Percentiles rank a stretch among this genome's conserved stretches.
Evolutionary conservation across 92 coral and sea anemone genomes (phyloP).

Genomic region (Pocillopora grandis): DNA sequence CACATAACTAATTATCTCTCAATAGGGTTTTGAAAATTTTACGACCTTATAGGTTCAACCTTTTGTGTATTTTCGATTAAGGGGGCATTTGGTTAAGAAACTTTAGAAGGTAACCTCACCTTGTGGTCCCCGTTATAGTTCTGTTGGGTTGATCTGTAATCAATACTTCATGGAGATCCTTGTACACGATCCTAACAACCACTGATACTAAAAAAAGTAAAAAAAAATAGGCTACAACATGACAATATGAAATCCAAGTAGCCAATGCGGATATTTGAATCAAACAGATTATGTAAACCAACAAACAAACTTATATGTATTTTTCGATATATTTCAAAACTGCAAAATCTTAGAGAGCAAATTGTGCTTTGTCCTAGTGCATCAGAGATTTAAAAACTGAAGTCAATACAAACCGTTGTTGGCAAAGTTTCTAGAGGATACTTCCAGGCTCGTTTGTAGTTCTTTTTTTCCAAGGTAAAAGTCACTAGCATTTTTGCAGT

Average conservation of each 20-base stretch:
- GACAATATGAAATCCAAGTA: neutral
- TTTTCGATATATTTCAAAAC: no score
- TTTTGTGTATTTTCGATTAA: no score
- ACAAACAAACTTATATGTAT: neutral
- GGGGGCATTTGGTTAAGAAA: no score
- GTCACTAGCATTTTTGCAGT: neutral
- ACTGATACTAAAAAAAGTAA: neutral
- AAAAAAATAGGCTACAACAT: neutral
- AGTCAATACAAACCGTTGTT: constrained; percentile 3
- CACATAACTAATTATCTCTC: no score
- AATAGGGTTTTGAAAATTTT: no score
- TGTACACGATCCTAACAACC: constrained; percentile 8
- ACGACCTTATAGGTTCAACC: no score
- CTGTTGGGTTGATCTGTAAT: neutral
- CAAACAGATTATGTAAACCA: neutral
- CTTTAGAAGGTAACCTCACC: neutral
- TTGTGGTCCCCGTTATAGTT: neutral
- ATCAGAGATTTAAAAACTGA: no score
- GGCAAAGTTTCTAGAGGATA: neutral
- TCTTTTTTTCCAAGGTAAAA: neutral
- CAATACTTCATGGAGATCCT: neutral
- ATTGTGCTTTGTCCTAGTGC: no score
- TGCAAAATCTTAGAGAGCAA: neutral
- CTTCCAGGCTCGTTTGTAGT: neutral
- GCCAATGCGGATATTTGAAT: neutral